phyloP scores from a whole-genome alignment of 2,888 invertebrate species.

The Dimorphilus gyrociliatus region DNA sequence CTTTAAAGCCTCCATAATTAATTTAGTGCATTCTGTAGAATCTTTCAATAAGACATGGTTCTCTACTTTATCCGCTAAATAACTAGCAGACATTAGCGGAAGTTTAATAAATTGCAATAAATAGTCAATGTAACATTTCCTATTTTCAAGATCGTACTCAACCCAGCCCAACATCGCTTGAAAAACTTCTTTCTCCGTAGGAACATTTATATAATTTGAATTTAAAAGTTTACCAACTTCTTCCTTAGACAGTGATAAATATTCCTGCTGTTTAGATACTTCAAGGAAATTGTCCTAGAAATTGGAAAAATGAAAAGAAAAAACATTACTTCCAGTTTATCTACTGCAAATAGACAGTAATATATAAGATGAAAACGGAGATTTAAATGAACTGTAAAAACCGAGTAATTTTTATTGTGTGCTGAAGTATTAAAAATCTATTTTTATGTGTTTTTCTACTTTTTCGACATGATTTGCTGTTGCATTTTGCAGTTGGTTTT shows the following conservation, averaged over 20 bases:
- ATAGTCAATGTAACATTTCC: conserved; percentile 51
- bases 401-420: too few relatives aligned
- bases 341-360: too few relatives aligned
- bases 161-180: conserved; percentile 70
- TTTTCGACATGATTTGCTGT: too few relatives aligned
- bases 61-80: conserved; percentile 75
- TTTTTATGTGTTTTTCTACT: too few relatives aligned
- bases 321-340: too few relatives aligned
- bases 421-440: too few relatives aligned
- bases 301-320: too few relatives aligned
- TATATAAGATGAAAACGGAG: too few relatives aligned
- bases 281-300: conserved; percentile 44
- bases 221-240: conserved; percentile 62
- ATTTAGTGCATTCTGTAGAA: conserved; percentile 57
- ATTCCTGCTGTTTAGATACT: conserved; percentile 72
- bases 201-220: conserved; percentile 79
- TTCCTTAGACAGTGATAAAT: conserved; percentile 55
- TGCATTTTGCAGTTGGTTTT: too few relatives aligned
- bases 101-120: conserved; percentile 61
- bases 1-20: conserved; percentile 82
- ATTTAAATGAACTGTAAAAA: too few relatives aligned
- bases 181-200: conserved; percentile 71
- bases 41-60: conserved; percentile 46
- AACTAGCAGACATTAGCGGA: conserved; percentile 68
- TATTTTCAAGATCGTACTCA: conserved; percentile 52